Percentiles rank a stretch among this genome's conserved stretches.
These are phyloP conservation scores for Aproaerema taeniolella DNA, from an alignment of 2,888 invertebrate species.

Conservation along the genomic window DNA sequence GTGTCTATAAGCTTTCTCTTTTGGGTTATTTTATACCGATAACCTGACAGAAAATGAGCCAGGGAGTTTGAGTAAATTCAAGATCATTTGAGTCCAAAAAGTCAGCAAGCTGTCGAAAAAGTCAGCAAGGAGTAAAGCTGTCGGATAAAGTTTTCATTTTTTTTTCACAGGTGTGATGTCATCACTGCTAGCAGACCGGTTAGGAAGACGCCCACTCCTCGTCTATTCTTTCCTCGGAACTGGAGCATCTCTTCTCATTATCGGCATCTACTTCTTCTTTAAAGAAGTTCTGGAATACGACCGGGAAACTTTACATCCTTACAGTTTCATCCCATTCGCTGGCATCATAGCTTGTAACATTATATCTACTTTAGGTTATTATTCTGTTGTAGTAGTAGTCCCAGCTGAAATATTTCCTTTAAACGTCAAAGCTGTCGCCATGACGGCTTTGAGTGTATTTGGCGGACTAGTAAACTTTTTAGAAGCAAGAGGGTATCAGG, in stretches of 20 bases:
- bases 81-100: no score
- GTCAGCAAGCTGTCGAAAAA: no score
- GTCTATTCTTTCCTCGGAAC: conserved; percentile 52
- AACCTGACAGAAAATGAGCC: no score
- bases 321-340: conserved; percentile 50
- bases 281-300: conserved; percentile 37
- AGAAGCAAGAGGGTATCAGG: conserved; percentile 68
- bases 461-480: conserved; percentile 64
- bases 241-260: conserved; percentile 27
- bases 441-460: conserved; percentile 61
- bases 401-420: conserved; percentile 76
- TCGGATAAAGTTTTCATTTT: not conserved
- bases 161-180: conserved; percentile 47
- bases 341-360: conserved; percentile 49
- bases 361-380: conserved; percentile 55
- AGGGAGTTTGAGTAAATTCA: no score
- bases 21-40: no score
- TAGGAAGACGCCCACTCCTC: conserved; percentile 66
- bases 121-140: no score
- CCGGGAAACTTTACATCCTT: conserved; percentile 30
- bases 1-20: no score
- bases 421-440: conserved; percentile 72
- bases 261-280: conserved; percentile 54
- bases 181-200: conserved; percentile 44
- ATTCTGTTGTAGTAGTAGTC: conserved; percentile 63